Base-by-base conservation (phyloP, 1,140 invertebrate genomes). In the Zaprionus taronus region DNA sequence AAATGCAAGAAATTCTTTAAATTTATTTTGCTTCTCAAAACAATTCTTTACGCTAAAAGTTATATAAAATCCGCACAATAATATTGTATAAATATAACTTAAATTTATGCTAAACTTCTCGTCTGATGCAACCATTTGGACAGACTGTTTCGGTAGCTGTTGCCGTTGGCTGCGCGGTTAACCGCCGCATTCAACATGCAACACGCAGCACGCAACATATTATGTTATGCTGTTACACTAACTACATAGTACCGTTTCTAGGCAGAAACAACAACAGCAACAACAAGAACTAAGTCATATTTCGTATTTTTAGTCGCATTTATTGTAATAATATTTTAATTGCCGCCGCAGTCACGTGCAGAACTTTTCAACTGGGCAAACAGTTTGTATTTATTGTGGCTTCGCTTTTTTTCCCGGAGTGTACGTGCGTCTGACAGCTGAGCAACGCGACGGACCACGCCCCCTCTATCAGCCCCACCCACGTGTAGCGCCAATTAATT, bases 271-370 rank as follows among this genome's bases (percentile, higher is more conserved):
- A 70, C 57, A 58, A 14, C 56, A 57, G 0, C 17, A 55, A 5
- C 57, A 73, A 61, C 36, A 44, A 26, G 1, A 44, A 44, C 41
- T 38, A 5, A 44, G 15, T n/a, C 5, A n/a, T 5, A 17, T 24
- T 58, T 56, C 26, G 38, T 62, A 72, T 66, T 73, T 74, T 66
- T 85, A 79, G 60, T 83, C 31, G 58, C 75, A 83, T 86, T 89
- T 87, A 80, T 87, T 90, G 85, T 87, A 81, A 89, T 89, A 89
- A 79, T 89, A 87, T 87, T 87, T 87, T 89, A 87, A 87, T 87
- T 87, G 84, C 69, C 22, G 66, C 65, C 62, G 72, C 62, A 79
- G 77, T 79, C 77, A 79, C 77, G 77, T 79, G 77, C 77, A 79
- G 77, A 79, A 78, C 55, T 74, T 87, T 58, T 64, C 41, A 77